Conservation (phyloP, 2,113 vertebrate genomes). For the Siniperca chuatsi region DNA sequence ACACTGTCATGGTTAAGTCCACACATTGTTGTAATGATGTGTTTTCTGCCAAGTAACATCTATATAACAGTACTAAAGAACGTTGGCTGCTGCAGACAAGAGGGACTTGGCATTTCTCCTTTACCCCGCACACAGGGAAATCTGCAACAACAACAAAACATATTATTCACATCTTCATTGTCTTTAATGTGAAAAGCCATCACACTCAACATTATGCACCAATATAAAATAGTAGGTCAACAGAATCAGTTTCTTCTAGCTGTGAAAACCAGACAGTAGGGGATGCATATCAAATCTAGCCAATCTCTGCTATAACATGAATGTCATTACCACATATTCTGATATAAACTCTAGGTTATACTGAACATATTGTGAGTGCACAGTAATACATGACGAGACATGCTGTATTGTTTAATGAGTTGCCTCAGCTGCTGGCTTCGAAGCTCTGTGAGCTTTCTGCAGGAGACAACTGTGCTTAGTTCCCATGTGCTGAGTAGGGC, state of each 20-base stretch:
- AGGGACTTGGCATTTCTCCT: not conserved
- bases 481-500: not conserved
- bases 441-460: conserved; percentile 11
- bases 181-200: not conserved
- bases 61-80: not conserved
- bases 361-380: conserved; percentile 1
- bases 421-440: not conserved
- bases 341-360: conserved; percentile 1
- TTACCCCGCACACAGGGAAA: not conserved
- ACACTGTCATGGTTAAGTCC: not conserved
- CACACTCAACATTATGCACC: not conserved
- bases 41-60: not conserved
- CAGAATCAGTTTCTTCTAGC: not conserved
- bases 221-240: no score
- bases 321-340: not conserved
- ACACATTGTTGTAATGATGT: not conserved
- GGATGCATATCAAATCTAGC: not conserved
- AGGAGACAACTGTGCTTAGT: conserved; percentile 10
- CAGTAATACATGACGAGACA: not conserved
- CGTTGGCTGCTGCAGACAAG: not conserved
- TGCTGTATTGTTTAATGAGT: conserved; percentile 13
- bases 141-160: not conserved
- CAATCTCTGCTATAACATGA: not conserved
- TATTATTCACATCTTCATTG: not conserved
- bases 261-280: not conserved